Evolutionary conservation across 2,888 invertebrate genomes (phyloP).

Genomic region (Tinea semifulvella): DNA sequence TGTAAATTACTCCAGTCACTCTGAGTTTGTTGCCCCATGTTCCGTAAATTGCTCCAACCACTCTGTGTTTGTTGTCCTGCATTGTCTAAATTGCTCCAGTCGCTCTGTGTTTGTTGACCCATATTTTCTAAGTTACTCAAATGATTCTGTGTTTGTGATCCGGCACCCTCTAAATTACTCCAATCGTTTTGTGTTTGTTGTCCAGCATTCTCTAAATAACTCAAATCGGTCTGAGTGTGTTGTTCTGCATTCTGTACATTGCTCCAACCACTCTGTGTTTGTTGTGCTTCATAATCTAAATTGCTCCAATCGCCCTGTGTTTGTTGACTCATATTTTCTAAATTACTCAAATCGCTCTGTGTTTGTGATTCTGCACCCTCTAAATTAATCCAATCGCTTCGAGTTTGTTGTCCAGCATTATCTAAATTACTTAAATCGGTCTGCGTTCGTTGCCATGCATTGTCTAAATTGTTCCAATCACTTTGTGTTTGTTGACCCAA

Average conservation of each 20-base stretch:
- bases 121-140: background rate
- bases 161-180: constrained; percentile 13
- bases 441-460: constrained; percentile 25
- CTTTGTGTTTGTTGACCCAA: constrained; percentile 16
- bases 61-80: constrained; percentile 20
- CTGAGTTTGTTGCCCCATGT: constrained; percentile 20
- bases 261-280: constrained; percentile 24
- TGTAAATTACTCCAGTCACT: constrained; percentile 13
- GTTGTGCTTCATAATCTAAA: constrained; percentile 24
- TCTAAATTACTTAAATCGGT: constrained; percentile 23
- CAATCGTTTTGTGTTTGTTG: constrained; percentile 15
- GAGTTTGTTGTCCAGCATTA: constrained; percentile 21
- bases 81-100: background rate
- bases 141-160: background rate
- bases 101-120: constrained; percentile 3
- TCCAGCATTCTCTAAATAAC: constrained; percentile 19
- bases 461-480: constrained; percentile 22
- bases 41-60: constrained; percentile 8
- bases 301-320: constrained; percentile 24
- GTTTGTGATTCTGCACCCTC: constrained; percentile 21
- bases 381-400: constrained; percentile 20
- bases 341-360: constrained; percentile 15
- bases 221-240: constrained; percentile 16
- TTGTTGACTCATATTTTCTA: constrained; percentile 30
- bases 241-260: constrained; percentile 19